A percentile compares a stretch with the other conserved stretches of the same genome.
phyloP scores from a whole-genome alignment of 2,113 vertebrate species.

The Malurus melanocephalus region DNA sequence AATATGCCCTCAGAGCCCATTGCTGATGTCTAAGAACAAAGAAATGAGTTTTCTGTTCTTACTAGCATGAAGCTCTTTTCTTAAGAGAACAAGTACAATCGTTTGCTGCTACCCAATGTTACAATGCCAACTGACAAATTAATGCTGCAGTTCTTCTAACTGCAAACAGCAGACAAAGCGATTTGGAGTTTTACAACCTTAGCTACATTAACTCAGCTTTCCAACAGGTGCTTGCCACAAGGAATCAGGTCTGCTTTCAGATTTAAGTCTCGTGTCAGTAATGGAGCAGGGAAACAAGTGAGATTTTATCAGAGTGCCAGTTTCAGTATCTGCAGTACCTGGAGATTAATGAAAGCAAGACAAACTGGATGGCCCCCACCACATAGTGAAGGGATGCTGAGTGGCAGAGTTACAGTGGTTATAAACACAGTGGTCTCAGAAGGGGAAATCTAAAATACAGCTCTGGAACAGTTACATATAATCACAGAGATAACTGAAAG shows the following conservation, averaged over 20 bases:
- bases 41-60: conserved; percentile 12
- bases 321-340: background rate
- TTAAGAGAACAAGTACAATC: background rate
- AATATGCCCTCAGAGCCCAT: background rate
- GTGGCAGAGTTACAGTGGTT: background rate
- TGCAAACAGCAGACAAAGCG: conserved; percentile 6
- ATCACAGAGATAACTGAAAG: background rate
- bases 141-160: background rate
- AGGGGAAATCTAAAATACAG: background rate
- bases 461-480: background rate
- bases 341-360: background rate
- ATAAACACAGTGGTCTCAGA: background rate
- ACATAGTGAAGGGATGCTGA: background rate
- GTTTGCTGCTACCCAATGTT: background rate
- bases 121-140: background rate
- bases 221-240: background rate
- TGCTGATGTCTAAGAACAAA: conserved; percentile 33
- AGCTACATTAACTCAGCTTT: conserved; percentile 4
- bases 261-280: background rate
- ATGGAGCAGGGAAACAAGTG: background rate
- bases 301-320: background rate
- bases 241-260: background rate
- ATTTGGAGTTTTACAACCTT: background rate
- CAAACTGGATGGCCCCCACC: background rate
- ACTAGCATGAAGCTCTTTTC: background rate